Evolutionary conservation across 2,888 invertebrate genomes (phyloP), one percentile per base, ranked within the genome.

Genomic region (Pachycephus smyrnensis): DNA sequence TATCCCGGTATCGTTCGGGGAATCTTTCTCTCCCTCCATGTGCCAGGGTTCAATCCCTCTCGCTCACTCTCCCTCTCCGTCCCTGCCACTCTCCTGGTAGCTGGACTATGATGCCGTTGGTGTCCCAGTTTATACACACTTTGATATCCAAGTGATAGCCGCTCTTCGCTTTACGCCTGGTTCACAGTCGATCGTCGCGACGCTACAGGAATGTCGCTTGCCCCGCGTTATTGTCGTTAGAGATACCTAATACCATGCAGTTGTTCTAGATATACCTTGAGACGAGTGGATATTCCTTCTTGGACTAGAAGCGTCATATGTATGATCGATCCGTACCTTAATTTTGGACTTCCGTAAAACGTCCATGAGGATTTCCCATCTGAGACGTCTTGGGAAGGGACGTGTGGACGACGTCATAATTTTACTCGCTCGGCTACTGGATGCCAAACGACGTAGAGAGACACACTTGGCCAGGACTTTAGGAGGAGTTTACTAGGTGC

Each of bases 121-220:
- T 88, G 88, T 88, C 88, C 90, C 86, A 90, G 86, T 90, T 90
- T 89, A 90, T 90, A 88, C 88, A 86, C 86, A 87, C 85, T 86
- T 88, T 88, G 90, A 90, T 90, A 90, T 89, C 87, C 88, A 82
- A 83, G 77, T 83, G 90, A 90, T 90, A 88, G 84, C 82, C 12
- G 30, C 36, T 30, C 74, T 74, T 33, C 74, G 74, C 74, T 37
- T 37, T 33, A 33, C 36, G 33, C 37, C 36, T 30, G 37, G 37
- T 74, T 74, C 74, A 33, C 30, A 35, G 37, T 37, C n/a, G 55
- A 23, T 23, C 55, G 9, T 55, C 23, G 55, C 55, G 23, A 77
- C 76, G 79, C 75, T 76, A 40, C 73, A 77, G 76, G 78, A 80
- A 77, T 76, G 79, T 78, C 68, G 81, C 69, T 73, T 33, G 31